Conservation (phyloP, 37 sponge, comb jelly and placozoan genomes). For the Eunapius fragilis region DNA sequence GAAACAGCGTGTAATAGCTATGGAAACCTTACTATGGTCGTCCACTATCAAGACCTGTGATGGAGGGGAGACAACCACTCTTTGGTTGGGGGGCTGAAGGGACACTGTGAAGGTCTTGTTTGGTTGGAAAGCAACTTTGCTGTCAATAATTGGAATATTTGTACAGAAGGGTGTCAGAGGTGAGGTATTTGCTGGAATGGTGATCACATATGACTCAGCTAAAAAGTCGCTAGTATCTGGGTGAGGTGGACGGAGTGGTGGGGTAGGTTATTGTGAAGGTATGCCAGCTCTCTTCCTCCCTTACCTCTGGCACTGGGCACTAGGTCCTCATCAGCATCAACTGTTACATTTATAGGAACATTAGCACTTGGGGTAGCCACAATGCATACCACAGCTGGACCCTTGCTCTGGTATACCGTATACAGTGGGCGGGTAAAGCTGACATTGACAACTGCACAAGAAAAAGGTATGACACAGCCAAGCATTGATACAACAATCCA, state of each 20-base stretch:
- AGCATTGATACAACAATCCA: background rate
- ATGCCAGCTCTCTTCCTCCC: background rate
- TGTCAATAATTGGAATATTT: background rate
- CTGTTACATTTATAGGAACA: background rate
- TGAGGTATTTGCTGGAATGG: background rate
- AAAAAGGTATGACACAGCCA: background rate
- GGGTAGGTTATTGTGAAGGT: background rate
- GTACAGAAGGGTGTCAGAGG: background rate
- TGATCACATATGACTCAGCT: background rate
- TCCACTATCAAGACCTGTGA: background rate
- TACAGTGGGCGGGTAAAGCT: background rate
- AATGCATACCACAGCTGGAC: background rate
- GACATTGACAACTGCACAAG: background rate
- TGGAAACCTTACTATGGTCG: background rate
- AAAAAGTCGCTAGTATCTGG: background rate
- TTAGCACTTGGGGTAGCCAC: background rate
- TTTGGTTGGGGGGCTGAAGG: background rate
- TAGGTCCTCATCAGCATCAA: background rate
- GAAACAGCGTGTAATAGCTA: background rate
- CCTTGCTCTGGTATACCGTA: background rate
- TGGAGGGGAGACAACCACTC: background rate
- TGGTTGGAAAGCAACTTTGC: background rate
- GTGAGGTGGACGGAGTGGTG: background rate
- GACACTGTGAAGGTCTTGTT: background rate
- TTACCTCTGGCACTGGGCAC: background rate